Conservation (phyloP, 2,888 invertebrate genomes). For the Erpobdella octoculata region DNA sequence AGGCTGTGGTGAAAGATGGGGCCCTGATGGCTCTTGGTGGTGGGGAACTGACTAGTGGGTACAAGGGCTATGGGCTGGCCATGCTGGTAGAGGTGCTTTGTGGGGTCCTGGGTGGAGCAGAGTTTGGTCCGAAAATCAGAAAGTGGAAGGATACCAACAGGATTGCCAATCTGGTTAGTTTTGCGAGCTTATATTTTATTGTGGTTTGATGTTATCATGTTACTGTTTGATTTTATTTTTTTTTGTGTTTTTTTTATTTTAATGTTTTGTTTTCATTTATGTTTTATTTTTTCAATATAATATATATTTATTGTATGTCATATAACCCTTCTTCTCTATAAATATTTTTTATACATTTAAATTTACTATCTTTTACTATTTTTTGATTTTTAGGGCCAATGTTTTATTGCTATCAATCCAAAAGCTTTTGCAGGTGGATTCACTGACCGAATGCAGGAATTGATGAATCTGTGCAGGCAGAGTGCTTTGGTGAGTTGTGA, state of each 20-base stretch:
- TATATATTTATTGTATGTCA: too few species aligned
- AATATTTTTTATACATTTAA: too few species aligned
- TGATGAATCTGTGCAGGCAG: constrained; percentile 63
- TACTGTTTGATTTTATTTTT: too few species aligned
- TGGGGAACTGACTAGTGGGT: constrained; percentile 59
- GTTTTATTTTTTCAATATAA: too few species aligned
- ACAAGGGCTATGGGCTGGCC: constrained; percentile 79
- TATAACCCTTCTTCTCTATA: too few species aligned
- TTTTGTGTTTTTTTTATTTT: too few species aligned
- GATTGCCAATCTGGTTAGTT: constrained; percentile 62
- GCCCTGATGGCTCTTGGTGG: constrained; percentile 55
- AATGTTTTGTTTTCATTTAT: too few species aligned
- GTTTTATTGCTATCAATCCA: constrained; percentile 79
- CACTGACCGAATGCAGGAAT: constrained; percentile 59
- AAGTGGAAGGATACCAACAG: constrained; percentile 64
- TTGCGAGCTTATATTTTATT: too few species aligned
- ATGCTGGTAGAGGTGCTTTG: constrained; percentile 78
- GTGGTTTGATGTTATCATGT: too few species aligned
- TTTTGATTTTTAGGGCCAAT: constrained; percentile 66
- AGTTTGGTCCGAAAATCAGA: constrained; percentile 70
- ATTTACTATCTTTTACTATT: too few species aligned
- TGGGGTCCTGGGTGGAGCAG: constrained; percentile 66
- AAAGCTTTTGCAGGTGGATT: constrained; percentile 73
- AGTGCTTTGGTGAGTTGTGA: constrained; percentile 65
- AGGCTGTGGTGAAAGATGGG: constrained; percentile 49